phyloP scores from a whole-genome alignment of 2,888 invertebrate genomes.

The Clepsis dumicolana region DNA sequence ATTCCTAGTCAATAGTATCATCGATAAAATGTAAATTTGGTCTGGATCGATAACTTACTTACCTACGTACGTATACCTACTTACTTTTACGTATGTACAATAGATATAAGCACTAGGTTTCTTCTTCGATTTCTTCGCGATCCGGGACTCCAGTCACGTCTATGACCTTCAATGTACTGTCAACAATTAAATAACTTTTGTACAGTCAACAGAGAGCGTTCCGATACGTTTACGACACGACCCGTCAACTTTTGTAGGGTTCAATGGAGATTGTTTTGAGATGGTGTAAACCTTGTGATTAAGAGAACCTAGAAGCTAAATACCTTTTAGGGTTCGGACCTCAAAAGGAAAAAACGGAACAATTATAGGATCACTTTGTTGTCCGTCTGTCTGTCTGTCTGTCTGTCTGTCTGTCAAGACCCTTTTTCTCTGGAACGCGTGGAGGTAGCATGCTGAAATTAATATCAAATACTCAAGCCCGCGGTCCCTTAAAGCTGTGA shows the following conservation, averaged over 20 bases:
- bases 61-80: too few relatives aligned
- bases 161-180: conserved; percentile 33
- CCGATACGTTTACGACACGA: background rate
- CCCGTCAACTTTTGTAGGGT: background rate
- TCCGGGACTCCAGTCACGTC: conserved; percentile 26
- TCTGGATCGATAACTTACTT: background rate
- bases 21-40: background rate
- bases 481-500: too few relatives aligned
- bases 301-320: too few relatives aligned
- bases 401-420: too few relatives aligned
- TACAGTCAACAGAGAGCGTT: conserved; percentile 3
- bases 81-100: background rate
- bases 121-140: background rate
- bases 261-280: background rate
- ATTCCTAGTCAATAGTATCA: background rate
- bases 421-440: too few relatives aligned
- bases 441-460: too few relatives aligned
- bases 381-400: too few relatives aligned
- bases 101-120: background rate
- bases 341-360: too few relatives aligned
- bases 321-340: too few relatives aligned
- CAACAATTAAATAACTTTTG: conserved; percentile 33
- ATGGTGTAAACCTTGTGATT: background rate
- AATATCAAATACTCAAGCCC: too few relatives aligned
- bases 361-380: too few relatives aligned